These are phyloP conservation scores for Rhabdornis inornatus DNA, from an alignment of 2,113 vertebrate species.

Conservation along the genomic window DNA sequence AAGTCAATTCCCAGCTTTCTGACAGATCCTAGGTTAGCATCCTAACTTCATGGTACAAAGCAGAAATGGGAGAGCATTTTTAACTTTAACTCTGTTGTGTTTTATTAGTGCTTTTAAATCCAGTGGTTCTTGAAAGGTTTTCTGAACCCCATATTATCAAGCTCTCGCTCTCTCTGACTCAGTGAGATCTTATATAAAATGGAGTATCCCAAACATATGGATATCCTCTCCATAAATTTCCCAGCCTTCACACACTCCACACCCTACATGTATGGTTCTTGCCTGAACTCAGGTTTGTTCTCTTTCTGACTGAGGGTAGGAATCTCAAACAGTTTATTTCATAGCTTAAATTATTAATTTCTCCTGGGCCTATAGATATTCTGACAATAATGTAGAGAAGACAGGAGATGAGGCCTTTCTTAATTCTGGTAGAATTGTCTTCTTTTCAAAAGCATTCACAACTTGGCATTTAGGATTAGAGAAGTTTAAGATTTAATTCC, in stretches of 20 bases:
- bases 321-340: background rate
- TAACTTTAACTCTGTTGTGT: background rate
- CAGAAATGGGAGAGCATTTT: background rate
- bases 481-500: background rate
- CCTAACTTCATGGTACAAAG: background rate
- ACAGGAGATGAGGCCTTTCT: background rate
- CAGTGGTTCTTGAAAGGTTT: background rate
- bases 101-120: background rate
- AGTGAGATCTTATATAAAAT: background rate
- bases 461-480: background rate
- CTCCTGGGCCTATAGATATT: background rate
- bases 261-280: background rate
- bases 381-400: background rate
- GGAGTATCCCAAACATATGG: background rate
- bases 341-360: background rate
- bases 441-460: background rate
- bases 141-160: background rate
- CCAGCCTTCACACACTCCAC: background rate
- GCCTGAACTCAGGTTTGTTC: background rate
- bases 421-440: background rate
- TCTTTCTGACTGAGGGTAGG: background rate
- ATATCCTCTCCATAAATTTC: background rate
- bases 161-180: background rate
- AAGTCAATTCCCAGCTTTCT: background rate
- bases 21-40: background rate